Evolutionary conservation across 2,797 vertebrate genomes (phyloP).

Genomic region (Syndactyla subalaris): DNA sequence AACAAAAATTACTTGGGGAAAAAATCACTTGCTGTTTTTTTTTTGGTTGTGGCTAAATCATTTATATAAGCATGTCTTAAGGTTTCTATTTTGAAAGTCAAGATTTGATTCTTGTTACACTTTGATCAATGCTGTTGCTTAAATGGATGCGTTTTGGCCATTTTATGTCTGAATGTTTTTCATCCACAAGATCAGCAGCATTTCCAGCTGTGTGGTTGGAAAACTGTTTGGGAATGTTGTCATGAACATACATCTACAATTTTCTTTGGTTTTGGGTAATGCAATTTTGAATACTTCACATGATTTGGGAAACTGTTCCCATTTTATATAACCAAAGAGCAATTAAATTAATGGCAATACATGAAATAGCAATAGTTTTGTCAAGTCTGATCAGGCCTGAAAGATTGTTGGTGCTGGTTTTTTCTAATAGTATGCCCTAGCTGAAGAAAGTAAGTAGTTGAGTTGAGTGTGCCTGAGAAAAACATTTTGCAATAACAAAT

Average conservation of each 20-base stretch:
- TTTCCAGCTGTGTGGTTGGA: not conserved
- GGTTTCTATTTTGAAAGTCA: not conserved
- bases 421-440: not conserved
- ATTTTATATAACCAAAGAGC: not conserved
- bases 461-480: not conserved
- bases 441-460: not conserved
- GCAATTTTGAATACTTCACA: not conserved
- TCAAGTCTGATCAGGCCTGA: not conserved
- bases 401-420: not conserved
- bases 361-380: not conserved
- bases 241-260: not conserved
- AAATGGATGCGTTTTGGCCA: not conserved
- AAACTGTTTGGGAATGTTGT: not conserved
- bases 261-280: not conserved
- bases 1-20: not conserved
- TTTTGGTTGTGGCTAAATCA: not conserved
- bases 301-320: not conserved
- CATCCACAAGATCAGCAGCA: not conserved
- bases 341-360: not conserved
- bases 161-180: not conserved
- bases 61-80: not conserved
- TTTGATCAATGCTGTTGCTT: not conserved
- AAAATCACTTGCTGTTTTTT: not conserved
- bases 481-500: not conserved
- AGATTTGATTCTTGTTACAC: not conserved